A percentile compares a stretch with the other conserved stretches of the same genome.
These are phyloP conservation scores for Stegodyphus dumicola DNA, from an alignment of 1,140 invertebrate genomes.

Conservation along the genomic window DNA sequence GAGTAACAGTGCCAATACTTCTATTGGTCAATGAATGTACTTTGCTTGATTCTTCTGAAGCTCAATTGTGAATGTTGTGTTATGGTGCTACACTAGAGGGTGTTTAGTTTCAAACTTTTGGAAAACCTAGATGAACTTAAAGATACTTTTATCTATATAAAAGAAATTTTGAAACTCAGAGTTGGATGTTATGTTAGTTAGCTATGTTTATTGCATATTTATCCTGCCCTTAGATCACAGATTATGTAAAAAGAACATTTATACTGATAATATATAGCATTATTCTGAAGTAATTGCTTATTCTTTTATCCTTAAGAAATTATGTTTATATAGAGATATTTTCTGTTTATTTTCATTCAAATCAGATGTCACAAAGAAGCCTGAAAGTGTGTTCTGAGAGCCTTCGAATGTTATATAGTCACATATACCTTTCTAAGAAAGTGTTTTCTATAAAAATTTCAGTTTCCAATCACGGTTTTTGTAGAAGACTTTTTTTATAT, in stretches of 20 bases:
- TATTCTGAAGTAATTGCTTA: background rate
- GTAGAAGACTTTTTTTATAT: conserved; percentile 32
- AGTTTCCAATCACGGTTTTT: conserved; percentile 39
- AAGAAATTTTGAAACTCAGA: conserved; percentile 1
- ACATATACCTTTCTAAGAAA: conserved; percentile 48
- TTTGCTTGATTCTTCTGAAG: conserved; percentile 33
- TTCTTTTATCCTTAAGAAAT: conserved; percentile 6
- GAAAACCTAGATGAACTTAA: conserved; percentile 21
- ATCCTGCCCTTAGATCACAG: conserved; percentile 38
- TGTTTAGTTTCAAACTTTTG: conserved; percentile 14
- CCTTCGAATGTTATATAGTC: conserved; percentile 44
- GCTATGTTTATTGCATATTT: conserved; percentile 46
- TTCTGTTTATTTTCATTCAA: conserved; percentile 5
- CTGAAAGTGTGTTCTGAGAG: conserved; percentile 45
- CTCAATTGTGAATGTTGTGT: conserved; percentile 48
- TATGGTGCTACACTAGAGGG: conserved; percentile 49
- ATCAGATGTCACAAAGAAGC: conserved; percentile 7
- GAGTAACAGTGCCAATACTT: conserved; percentile 5
- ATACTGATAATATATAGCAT: background rate
- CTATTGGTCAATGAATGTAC: conserved; percentile 26
- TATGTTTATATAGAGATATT: conserved; percentile 14
- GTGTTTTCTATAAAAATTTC: conserved; percentile 42
- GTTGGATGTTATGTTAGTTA: conserved; percentile 36
- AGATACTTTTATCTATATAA: background rate
- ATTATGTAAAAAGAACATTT: conserved; percentile 3